Conservation (phyloP, 2,113 vertebrate species). For the Petrocephalus zakoni region DNA sequence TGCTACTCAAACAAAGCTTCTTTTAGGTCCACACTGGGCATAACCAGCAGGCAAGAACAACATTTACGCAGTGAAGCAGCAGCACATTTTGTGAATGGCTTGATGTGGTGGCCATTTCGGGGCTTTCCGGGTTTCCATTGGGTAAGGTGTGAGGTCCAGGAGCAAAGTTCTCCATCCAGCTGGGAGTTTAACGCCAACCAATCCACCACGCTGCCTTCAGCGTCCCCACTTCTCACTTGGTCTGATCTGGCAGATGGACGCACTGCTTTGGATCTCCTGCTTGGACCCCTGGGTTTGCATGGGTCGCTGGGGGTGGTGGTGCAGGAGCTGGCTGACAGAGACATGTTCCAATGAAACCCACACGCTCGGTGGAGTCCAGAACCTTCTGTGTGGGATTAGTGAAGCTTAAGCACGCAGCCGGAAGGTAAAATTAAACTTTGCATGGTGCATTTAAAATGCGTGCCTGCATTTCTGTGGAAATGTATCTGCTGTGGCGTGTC, state of each 20-base stretch:
- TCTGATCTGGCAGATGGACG: slow-evolving; percentile 45
- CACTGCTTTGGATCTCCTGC: background rate
- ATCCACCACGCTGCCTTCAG: background rate
- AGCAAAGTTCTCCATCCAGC: background rate
- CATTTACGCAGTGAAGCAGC: background rate
- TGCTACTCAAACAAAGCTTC: background rate
- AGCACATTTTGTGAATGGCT: background rate
- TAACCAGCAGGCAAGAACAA: background rate
- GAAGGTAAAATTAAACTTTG: background rate
- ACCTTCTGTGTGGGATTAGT: background rate
- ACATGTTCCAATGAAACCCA: background rate
- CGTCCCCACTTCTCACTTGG: background rate
- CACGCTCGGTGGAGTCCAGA: background rate
- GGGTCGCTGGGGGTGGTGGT: background rate
- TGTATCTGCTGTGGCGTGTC: background rate
- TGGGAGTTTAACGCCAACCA: background rate
- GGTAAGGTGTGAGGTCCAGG: background rate
- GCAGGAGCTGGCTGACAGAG: background rate
- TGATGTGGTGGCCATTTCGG: background rate
- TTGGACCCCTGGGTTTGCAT: background rate
- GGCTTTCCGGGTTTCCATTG: background rate
- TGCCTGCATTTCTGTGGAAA: background rate
- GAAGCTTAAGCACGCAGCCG: background rate
- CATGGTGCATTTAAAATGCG: background rate
- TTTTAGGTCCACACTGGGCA: background rate